Evolutionary conservation across 2,113 vertebrate species (phyloP).

Genomic region (Lepisosteus oculatus): DNA sequence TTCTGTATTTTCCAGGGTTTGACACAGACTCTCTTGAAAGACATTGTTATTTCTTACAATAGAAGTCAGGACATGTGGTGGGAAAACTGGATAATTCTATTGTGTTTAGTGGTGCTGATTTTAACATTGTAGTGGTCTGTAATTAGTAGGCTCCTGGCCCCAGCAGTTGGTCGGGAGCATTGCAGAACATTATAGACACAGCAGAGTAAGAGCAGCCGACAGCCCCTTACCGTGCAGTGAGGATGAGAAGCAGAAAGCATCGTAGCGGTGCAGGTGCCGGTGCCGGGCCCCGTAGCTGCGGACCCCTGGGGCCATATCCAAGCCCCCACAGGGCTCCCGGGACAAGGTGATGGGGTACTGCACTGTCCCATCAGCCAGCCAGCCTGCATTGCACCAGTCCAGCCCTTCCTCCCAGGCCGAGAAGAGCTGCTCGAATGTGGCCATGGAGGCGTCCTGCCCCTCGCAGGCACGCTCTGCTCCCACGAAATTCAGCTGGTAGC

Average conservation of each 20-base stretch:
- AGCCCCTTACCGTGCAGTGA: conserved; percentile 66
- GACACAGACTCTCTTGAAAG: no score
- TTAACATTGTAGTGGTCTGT: no score
- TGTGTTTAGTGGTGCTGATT: no score
- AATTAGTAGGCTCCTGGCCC: no score
- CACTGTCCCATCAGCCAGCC: conserved; percentile 80
- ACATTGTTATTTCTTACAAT: no score
- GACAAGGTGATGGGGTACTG: conserved; percentile 78
- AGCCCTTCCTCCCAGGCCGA: conserved; percentile 81
- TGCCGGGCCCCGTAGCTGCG: conserved; percentile 81
- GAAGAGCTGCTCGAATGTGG: conserved; percentile 84
- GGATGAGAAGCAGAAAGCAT: conserved; percentile 86
- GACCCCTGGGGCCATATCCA: conserved; percentile 70
- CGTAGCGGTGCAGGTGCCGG: conserved; percentile 68
- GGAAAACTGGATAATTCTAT: no score
- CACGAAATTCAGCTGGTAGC: conserved; percentile 80
- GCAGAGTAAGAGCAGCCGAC: no score
- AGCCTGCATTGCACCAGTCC: conserved; percentile 86
- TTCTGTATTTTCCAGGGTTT: no score
- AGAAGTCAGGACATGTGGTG: no score
- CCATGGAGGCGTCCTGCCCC: conserved; percentile 76
- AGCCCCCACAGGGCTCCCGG: conserved; percentile 70
- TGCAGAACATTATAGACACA: not conserved
- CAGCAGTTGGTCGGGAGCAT: no score
- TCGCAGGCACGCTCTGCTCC: conserved; percentile 72